A percentile compares a stretch with the other conserved stretches of the same genome.
Conservation (phyloP, 2,113 vertebrate species). For the Thalassoma bifasciatum region DNA sequence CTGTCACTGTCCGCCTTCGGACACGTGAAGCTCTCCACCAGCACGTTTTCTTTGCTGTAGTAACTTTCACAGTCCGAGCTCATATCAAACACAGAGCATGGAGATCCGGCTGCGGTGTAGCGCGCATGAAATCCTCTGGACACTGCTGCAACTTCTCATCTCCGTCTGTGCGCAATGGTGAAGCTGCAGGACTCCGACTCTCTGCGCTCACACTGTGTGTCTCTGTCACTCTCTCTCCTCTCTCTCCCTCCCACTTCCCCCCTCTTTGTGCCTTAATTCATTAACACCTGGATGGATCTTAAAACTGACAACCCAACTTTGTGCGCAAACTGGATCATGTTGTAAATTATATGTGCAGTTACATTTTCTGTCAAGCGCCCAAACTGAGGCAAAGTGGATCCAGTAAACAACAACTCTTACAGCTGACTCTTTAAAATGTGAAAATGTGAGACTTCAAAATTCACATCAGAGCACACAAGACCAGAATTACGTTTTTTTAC, state of each 20-base stretch:
- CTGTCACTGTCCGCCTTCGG: conserved; percentile 84
- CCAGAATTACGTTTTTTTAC: no score
- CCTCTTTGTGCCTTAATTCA: not conserved
- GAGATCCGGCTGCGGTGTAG: not conserved
- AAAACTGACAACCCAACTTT: no score
- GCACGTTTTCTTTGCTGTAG: conserved; percentile 84
- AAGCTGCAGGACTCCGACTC: not conserved
- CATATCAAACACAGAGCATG: conserved; percentile 71
- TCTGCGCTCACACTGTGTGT: not conserved
- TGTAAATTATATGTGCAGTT: no score
- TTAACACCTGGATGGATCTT: no score
- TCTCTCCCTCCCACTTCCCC: not conserved
- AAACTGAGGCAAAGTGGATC: no score
- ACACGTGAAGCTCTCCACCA: conserved; percentile 87
- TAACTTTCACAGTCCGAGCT: conserved; percentile 88
- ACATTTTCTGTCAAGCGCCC: no score
- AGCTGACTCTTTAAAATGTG: no score
- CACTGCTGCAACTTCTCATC: not conserved
- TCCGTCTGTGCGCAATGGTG: not conserved
- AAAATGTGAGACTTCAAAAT: no score
- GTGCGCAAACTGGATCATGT: no score
- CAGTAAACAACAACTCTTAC: no score
- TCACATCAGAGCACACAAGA: no score
- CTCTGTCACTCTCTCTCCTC: not conserved
- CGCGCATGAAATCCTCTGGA: not conserved